Conservation (phyloP, 1,140 invertebrate genomes). For the Papilio glaucus region DNA sequence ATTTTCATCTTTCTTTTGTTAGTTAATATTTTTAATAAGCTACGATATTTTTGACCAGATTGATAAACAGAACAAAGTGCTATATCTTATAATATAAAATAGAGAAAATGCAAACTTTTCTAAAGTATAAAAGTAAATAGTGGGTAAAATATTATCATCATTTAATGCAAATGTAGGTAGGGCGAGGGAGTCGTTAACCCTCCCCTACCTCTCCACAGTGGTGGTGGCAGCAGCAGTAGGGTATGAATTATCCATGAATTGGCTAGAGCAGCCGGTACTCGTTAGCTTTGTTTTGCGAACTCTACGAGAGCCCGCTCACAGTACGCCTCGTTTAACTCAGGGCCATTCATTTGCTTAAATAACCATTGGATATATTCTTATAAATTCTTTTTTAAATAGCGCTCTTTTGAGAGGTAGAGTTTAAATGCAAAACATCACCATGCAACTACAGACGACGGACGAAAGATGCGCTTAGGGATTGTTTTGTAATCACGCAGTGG, state of each 20-base stretch:
- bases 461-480: no score
- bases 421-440: not conserved
- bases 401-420: not conserved
- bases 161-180: not conserved
- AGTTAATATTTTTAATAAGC: no score
- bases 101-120: not conserved
- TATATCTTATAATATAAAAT: no score
- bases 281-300: slow-evolving; percentile 1
- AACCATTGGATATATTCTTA: not conserved
- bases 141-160: not conserved
- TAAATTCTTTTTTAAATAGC: slow-evolving; percentile 12
- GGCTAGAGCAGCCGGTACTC: not conserved
- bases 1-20: no score
- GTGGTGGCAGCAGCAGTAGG: not conserved
- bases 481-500: no score
- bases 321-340: not conserved
- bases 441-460: no score
- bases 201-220: not conserved
- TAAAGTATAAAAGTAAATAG: not conserved
- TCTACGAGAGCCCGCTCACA: not conserved
- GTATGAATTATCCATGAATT: slow-evolving; percentile 3
- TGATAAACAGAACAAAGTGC: no score
- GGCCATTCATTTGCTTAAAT: slow-evolving; percentile 1
- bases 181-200: not conserved
- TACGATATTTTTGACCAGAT: no score